These are phyloP conservation scores for Lytechinus pictus DNA, from an alignment of 35 echinoderm and acorn worm genomes.

Conservation along the genomic window DNA sequence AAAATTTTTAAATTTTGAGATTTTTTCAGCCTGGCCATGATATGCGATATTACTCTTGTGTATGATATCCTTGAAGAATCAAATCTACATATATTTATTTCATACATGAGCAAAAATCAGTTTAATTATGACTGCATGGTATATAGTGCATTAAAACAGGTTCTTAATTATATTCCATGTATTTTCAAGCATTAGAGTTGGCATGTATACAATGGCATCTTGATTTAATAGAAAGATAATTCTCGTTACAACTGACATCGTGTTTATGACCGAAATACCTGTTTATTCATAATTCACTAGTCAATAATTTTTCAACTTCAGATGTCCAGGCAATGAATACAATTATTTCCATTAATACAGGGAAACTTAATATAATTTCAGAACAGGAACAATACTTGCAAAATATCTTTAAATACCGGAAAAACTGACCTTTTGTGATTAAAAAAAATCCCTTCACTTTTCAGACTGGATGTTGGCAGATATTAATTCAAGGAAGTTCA, in stretches of 20 bases:
- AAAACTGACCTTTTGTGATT: no score
- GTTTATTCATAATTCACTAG: neutral
- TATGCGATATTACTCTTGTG: no score
- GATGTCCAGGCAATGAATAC: neutral
- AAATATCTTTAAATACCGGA: no score
- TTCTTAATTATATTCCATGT: neutral
- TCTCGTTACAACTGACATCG: neutral
- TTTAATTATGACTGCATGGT: neutral
- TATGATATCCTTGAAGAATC: no score
- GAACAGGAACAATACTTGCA: neutral
- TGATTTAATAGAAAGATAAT: neutral
- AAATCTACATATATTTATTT: no score
- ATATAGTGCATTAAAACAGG: neutral
- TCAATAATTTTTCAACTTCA: neutral
- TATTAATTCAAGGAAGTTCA: no score
- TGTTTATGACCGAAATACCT: neutral
- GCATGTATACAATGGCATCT: neutral
- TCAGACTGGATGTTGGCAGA: no score
- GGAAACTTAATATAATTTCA: neutral
- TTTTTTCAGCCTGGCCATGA: no score
- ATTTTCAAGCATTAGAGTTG: neutral
- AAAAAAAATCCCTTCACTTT: no score
- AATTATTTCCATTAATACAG: neutral
- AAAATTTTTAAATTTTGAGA: no score
- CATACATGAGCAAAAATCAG: no score